These are phyloP conservation scores for Drosophila cognata DNA, from an alignment of 2,888 invertebrate species.

Conservation along the genomic window DNA sequence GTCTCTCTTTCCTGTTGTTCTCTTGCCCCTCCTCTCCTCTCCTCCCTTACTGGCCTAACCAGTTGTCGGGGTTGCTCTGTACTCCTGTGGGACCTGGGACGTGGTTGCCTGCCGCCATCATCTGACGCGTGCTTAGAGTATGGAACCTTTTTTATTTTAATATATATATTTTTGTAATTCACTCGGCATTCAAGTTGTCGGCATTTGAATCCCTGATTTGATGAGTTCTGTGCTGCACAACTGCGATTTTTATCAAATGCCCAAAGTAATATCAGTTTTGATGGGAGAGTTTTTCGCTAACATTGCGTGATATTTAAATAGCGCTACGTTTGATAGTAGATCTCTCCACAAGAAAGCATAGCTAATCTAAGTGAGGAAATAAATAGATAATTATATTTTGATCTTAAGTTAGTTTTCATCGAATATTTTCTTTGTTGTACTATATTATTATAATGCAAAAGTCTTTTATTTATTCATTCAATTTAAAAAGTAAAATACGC, in stretches of 20 bases:
- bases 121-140: conserved; percentile 70
- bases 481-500: conserved; percentile 14
- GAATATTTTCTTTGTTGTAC: background rate
- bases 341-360: conserved; percentile 35
- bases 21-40: background rate
- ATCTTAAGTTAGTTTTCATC: background rate
- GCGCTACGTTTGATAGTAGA: conserved; percentile 62
- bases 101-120: conserved; percentile 16
- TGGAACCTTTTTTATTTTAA: conserved; percentile 35
- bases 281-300: conserved; percentile 58
- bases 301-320: conserved; percentile 47
- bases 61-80: conserved; percentile 64
- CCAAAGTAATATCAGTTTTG: conserved; percentile 44
- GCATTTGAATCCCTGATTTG: conserved; percentile 50
- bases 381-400: background rate
- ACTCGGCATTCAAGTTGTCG: conserved; percentile 48
- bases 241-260: conserved; percentile 46
- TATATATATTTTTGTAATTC: conserved; percentile 4
- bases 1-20: background rate
- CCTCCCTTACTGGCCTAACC: conserved; percentile 33
- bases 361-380: background rate
- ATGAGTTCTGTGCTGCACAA: conserved; percentile 49
- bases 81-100: conserved; percentile 37
- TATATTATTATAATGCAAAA: background rate
- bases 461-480: background rate